Percentiles rank a stretch among this genome's conserved stretches.
phyloP scores from a whole-genome alignment of 2,797 vertebrate genomes.

The Mustela erminea region DNA sequence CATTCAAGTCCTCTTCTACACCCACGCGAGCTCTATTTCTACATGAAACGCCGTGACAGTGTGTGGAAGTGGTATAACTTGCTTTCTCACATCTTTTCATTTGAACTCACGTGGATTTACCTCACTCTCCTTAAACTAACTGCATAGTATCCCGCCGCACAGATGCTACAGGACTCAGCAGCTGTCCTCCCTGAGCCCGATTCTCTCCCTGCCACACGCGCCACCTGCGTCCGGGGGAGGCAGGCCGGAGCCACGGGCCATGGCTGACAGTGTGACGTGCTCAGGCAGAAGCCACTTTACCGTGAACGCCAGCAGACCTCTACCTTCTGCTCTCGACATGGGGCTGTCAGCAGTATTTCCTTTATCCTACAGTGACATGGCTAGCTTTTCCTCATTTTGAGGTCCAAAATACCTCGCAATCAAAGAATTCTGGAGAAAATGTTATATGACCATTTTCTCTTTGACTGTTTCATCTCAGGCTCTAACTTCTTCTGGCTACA shows the following conservation, averaged over 20 bases:
- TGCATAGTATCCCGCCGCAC: not conserved
- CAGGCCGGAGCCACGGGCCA: fast-evolving
- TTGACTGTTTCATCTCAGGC: not conserved
- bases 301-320: not conserved
- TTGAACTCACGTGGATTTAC: not conserved
- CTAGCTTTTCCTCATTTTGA: not conserved
- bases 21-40: not conserved
- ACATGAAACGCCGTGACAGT: not conserved
- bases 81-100: not conserved
- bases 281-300: not conserved
- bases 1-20: not conserved
- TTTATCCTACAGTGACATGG: not conserved
- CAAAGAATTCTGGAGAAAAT: not conserved
- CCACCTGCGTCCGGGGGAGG: not conserved
- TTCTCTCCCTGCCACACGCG: not conserved
- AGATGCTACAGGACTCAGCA: not conserved
- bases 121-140: not conserved
- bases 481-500: not conserved
- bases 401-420: not conserved
- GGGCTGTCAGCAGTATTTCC: not conserved
- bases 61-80: not conserved
- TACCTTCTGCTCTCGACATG: no score
- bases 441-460: not conserved
- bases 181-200: not conserved
- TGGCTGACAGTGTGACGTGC: fast-evolving